A percentile compares a stretch with the other conserved stretches of the same genome.
phyloP scores from a whole-genome alignment of 35 echinoderm and acorn worm species.

The Eucidaris tribuloides region DNA sequence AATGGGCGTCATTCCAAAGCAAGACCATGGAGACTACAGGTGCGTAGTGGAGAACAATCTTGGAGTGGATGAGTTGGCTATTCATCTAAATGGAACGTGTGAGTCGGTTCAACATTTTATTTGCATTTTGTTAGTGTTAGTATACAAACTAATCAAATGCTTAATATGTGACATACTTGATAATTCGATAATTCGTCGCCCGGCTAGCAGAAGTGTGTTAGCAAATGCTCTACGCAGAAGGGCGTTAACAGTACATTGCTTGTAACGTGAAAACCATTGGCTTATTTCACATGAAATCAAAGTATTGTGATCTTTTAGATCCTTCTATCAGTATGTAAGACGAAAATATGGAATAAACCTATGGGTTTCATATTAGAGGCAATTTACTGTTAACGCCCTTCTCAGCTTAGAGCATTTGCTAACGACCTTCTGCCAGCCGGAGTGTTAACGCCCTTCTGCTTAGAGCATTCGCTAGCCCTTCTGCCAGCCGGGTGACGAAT shows the following conservation, averaged over 20 bases:
- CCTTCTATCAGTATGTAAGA: no score
- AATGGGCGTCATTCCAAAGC: background rate
- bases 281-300: no score
- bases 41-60: background rate
- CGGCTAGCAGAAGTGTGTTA: background rate
- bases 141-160: background rate
- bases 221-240: background rate
- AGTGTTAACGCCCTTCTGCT: no score
- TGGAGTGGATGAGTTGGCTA: background rate
- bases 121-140: background rate
- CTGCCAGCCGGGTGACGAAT: no score
- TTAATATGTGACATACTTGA: background rate
- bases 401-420: no score
- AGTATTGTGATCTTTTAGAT: no score
- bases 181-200: background rate
- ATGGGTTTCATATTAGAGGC: no score
- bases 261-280: no score
- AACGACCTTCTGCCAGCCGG: no score
- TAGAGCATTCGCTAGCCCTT: no score
- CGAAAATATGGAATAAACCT: no score
- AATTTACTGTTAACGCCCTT: no score
- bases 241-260: background rate
- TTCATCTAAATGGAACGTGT: conserved; percentile 1
- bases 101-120: background rate
- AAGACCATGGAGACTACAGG: conserved; percentile 1